Percentiles rank a stretch among this genome's conserved stretches.
Evolutionary conservation across 1,140 invertebrate species (phyloP).

Genomic region (Drosophila kurseongensis): DNA sequence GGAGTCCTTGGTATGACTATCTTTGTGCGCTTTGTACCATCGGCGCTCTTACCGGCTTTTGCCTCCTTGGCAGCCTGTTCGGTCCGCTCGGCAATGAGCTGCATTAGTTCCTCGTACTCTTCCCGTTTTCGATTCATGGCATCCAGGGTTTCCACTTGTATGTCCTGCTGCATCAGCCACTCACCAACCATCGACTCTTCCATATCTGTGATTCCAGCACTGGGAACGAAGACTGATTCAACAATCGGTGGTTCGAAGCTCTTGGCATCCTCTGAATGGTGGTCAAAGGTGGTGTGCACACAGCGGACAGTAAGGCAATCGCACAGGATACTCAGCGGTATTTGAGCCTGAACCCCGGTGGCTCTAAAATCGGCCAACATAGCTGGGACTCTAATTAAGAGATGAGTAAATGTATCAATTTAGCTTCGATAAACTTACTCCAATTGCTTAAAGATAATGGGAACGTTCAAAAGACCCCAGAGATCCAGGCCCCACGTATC

Average conservation of each 20-base stretch:
- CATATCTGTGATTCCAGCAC: slow-evolving; percentile 51
- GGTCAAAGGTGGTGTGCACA: slow-evolving; percentile 62
- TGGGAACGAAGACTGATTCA: not conserved
- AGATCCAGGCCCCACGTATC: slow-evolving; percentile 60
- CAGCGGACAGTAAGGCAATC: slow-evolving; percentile 68
- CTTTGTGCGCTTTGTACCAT: slow-evolving; percentile 2
- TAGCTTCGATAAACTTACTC: slow-evolving; percentile 43
- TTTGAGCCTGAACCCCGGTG: slow-evolving; percentile 31
- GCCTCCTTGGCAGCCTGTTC: slow-evolving; percentile 37
- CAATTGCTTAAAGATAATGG: slow-evolving; percentile 55
- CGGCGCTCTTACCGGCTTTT: not conserved
- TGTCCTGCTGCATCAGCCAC: slow-evolving; percentile 57
- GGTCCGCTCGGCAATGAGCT: slow-evolving; percentile 34
- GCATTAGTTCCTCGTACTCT: slow-evolving; percentile 51
- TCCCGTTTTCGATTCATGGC: slow-evolving; percentile 27
- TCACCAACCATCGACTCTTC: slow-evolving; percentile 51
- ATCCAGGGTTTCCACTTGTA: slow-evolving; percentile 50
- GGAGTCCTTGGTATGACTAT: slow-evolving; percentile 40
- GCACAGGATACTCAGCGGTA: slow-evolving; percentile 49
- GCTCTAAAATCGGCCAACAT: slow-evolving; percentile 40
- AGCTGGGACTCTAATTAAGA: slow-evolving; percentile 28
- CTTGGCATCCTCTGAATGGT: slow-evolving; percentile 56
- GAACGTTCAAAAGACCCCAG: slow-evolving; percentile 67
- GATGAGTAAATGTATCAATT: not conserved
- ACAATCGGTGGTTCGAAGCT: slow-evolving; percentile 32